Conservation (phyloP, 2,888 invertebrate genomes). For the Tolmerus cingulatus region DNA sequence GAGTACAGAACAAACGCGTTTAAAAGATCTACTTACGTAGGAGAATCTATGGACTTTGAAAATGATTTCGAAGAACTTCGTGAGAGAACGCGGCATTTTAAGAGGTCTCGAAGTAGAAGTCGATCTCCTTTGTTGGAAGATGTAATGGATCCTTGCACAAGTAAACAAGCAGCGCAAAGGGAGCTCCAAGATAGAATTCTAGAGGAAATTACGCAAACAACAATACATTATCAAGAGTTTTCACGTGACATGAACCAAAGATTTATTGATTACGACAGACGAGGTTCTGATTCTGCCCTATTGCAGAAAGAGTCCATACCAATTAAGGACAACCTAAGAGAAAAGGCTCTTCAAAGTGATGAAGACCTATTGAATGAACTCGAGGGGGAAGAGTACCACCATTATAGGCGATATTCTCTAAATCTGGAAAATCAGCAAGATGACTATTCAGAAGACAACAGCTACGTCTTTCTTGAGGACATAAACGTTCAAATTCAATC, state of each 20-base stretch:
- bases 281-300: slow-evolving; percentile 60
- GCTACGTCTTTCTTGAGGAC: slow-evolving; percentile 57
- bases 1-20: slow-evolving; percentile 52
- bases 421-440: slow-evolving; percentile 58
- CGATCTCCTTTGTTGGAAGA: slow-evolving; percentile 54
- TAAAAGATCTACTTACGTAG: slow-evolving; percentile 61
- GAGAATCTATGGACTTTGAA: slow-evolving; percentile 58
- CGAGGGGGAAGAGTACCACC: slow-evolving; percentile 63
- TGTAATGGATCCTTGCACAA: slow-evolving; percentile 45
- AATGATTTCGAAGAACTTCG: slow-evolving; percentile 56
- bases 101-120: slow-evolving; percentile 58
- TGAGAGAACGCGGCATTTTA: slow-evolving; percentile 56
- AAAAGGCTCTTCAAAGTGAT: slow-evolving; percentile 48
- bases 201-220: slow-evolving; percentile 55
- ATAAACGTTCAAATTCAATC: slow-evolving; percentile 56
- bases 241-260: slow-evolving; percentile 54
- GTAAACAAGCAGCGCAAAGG: slow-evolving; percentile 53
- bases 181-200: slow-evolving; percentile 56
- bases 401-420: slow-evolving; percentile 59
- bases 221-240: slow-evolving; percentile 57
- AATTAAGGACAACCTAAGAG: slow-evolving; percentile 47
- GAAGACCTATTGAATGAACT: slow-evolving; percentile 50
- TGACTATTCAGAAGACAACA: slow-evolving; percentile 58
- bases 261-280: slow-evolving; percentile 57
- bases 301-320: slow-evolving; percentile 52